Conservation (phyloP, 2,797 vertebrate genomes). For the Pteronotus mesoamericanus region DNA sequence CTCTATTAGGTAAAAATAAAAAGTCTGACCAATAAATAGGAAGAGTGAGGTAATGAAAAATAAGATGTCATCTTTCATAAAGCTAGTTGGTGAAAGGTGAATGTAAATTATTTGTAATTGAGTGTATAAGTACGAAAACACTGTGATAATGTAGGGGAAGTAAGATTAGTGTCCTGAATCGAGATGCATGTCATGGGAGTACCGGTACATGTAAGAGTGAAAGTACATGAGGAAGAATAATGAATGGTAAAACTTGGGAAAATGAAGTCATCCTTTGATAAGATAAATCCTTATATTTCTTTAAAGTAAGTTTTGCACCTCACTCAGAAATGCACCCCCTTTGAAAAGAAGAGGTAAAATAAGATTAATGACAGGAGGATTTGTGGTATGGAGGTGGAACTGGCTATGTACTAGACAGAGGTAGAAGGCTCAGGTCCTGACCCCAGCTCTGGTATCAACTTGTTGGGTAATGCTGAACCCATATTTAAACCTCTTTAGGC, state of each 20-base stretch:
- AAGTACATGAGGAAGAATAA: background rate
- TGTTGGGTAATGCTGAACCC: background rate
- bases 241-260: background rate
- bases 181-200: background rate
- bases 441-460: background rate
- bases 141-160: background rate
- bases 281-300: background rate
- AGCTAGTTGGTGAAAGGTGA: background rate
- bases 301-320: background rate
- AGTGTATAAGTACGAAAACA: background rate
- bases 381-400: too few species aligned
- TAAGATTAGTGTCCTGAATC: background rate
- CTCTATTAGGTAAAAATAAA: background rate
- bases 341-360: background rate
- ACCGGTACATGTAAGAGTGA: background rate
- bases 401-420: background rate
- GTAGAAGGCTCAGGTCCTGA: background rate
- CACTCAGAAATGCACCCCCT: too few species aligned
- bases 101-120: background rate
- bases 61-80: background rate
- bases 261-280: background rate
- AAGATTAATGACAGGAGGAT: background rate
- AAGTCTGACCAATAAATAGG: background rate
- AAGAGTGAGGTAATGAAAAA: background rate
- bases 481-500: background rate